phyloP scores from a whole-genome alignment of 2,797 vertebrate species.

The Steatocranus sp. region DNA sequence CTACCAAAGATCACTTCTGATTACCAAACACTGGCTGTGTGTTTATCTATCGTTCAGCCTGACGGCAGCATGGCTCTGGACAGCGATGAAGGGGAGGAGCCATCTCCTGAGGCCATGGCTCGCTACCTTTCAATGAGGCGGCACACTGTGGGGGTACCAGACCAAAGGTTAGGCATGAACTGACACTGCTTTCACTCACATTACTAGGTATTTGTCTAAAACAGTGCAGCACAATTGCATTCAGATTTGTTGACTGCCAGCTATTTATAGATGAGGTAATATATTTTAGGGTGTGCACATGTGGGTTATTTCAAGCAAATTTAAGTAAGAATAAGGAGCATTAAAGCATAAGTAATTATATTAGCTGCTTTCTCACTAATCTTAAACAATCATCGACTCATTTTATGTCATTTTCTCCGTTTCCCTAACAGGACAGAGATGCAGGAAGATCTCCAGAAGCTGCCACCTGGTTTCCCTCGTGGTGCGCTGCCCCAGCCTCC shows the following conservation, averaged over 20 bases:
- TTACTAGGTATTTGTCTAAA: background rate
- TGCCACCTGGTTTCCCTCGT: conserved; percentile 89
- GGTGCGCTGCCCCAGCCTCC: conserved; percentile 82
- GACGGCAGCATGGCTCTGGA: conserved; percentile 92
- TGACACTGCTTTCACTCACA: background rate
- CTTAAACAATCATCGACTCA: background rate
- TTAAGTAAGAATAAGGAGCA: background rate
- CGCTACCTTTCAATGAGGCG: conserved; percentile 97
- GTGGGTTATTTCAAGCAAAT: background rate
- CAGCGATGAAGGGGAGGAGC: conserved; percentile 97
- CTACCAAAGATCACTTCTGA: background rate
- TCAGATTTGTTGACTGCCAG: background rate
- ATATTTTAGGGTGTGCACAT: background rate
- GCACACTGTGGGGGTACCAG: conserved; percentile 96
- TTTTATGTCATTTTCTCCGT: background rate
- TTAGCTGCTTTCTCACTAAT: background rate
- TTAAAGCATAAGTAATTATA: background rate
- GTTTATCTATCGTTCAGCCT: conserved; percentile 69
- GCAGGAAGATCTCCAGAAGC: conserved; percentile 92
- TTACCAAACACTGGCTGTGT: background rate
- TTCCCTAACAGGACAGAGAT: conserved; percentile 84
- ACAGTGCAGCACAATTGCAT: background rate
- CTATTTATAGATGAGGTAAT: background rate
- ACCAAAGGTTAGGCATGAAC: conserved; percentile 83
- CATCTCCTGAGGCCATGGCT: conserved; percentile 95